Evolutionary conservation across 2,888 invertebrate species (phyloP), one percentile per base, ranked within the genome.

Genomic region (Heteromyza rotundicornis): DNA sequence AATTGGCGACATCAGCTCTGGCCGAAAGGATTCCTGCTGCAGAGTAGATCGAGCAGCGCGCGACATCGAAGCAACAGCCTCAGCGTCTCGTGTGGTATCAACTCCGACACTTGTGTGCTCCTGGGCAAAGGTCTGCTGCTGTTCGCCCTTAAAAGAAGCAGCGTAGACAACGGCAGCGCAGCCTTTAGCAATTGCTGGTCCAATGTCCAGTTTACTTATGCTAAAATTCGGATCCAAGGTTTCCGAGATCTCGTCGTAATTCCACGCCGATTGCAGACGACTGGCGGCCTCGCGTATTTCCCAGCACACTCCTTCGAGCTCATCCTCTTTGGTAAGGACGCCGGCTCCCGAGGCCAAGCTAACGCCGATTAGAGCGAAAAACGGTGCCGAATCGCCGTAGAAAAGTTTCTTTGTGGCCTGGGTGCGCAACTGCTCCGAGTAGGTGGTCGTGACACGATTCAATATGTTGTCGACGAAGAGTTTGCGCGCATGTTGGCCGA

Each of bases 111-210:
- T 53, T 7, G 17, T 12, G 2, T 55, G 10, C 1, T 19, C 8
- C 1, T 47, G 23, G 2, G 19, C 40, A n/a, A n/a, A n/a, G n/a
- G n/a, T n/a, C n/a, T n/a, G n/a, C 7, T 55, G 52, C 16, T 64
- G 36, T n/a, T 62, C 62, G 24, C 68, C 67, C 67, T 85, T 86
- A 56, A 87, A 83, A 60, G 86, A 85, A 1, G 91, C 91, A 2
- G 89, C 87, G 80, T 93, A 92, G 1, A 94, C 92, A 24, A 91
- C 92, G 23, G 92, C 93, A 68, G 90, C 91, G 77, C 92, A 90
- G 16, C 94, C 94, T 80, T 93, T 92, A 5, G 90, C 92, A 69
- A 94, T 89, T 1, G 88, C 85, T 36, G 88, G 86, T 0, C 91
- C 92, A 68, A 93, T 86, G 61, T 86, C 85, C 63, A 92, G 84